Percentiles rank a stretch among this genome's conserved stretches.
Conservation (phyloP, 2,888 invertebrate genomes). For the Agrochola circellaris region DNA sequence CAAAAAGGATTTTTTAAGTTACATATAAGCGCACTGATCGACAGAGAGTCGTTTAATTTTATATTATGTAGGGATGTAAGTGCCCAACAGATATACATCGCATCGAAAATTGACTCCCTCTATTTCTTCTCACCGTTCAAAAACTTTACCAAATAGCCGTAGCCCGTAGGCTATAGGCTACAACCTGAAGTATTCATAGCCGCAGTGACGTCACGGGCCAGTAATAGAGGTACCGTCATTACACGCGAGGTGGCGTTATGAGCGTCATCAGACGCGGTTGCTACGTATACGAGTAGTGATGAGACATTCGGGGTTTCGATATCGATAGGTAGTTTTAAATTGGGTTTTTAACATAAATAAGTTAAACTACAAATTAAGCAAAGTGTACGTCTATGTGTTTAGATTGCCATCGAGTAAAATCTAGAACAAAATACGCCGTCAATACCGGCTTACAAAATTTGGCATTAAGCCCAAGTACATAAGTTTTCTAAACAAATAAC, state of each 20-base stretch:
- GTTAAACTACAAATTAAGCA: too few relatives aligned
- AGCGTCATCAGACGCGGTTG: constrained; percentile 63
- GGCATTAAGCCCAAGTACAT: too few relatives aligned
- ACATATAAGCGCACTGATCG: too few relatives aligned
- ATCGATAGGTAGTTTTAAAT: constrained; percentile 37
- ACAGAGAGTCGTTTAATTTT: not conserved
- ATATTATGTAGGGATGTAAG: not conserved
- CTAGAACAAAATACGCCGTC: too few relatives aligned
- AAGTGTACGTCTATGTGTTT: not conserved
- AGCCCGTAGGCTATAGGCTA: not conserved
- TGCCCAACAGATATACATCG: not conserved
- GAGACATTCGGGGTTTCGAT: constrained; percentile 28
- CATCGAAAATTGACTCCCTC: constrained; percentile 2
- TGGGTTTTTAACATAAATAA: too few relatives aligned
- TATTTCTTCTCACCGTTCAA: not conserved
- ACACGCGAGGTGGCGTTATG: constrained; percentile 65
- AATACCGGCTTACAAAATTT: too few relatives aligned
- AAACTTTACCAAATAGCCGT: constrained; percentile 42
- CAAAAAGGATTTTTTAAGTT: too few relatives aligned
- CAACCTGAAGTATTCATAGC: constrained; percentile 38
- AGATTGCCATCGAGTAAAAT: not conserved
- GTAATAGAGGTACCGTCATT: constrained; percentile 64
- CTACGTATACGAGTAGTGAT: constrained; percentile 71
- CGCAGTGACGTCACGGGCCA: constrained; percentile 47
- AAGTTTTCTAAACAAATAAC: too few relatives aligned